A percentile compares a stretch with the other conserved stretches of the same genome.
phyloP scores from a whole-genome alignment of 2,113 vertebrate genomes.

The Barnardius zonarius region DNA sequence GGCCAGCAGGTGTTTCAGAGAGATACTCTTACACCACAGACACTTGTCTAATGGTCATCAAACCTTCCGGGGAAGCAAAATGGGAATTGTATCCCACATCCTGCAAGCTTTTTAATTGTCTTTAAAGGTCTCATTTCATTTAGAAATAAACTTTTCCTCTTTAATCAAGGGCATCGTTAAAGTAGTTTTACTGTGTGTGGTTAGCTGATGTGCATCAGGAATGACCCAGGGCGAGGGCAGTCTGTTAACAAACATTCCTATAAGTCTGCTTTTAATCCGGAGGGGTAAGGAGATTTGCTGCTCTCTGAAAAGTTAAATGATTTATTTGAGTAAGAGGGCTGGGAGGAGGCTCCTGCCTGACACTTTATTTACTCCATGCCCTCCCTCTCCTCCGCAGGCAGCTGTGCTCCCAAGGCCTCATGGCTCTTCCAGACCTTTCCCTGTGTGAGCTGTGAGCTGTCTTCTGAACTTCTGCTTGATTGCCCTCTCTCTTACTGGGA shows the following conservation, averaged over 20 bases:
- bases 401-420: background rate
- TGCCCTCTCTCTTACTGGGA: background rate
- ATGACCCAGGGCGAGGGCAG: background rate
- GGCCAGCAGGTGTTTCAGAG: background rate
- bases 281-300: conserved; percentile 4
- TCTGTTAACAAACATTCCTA: background rate
- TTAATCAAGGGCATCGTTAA: background rate
- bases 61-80: background rate
- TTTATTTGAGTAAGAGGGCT: background rate
- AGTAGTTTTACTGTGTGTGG: background rate
- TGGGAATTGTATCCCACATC: background rate
- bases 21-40: background rate
- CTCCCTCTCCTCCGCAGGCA: background rate
- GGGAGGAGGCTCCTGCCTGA: background rate
- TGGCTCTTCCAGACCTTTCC: background rate
- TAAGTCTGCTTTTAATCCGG: conserved; percentile 20
- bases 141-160: background rate
- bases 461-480: background rate
- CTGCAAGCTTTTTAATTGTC: background rate
- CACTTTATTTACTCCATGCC: background rate
- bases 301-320: conserved; percentile 30
- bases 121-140: background rate
- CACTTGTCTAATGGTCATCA: background rate
- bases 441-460: rapidly evolving
- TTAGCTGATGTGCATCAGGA: background rate